Evolutionary conservation across 2,888 invertebrate genomes (phyloP), one percentile per base, ranked within the genome.

Genomic region (Tromatobia lineatoria): DNA sequence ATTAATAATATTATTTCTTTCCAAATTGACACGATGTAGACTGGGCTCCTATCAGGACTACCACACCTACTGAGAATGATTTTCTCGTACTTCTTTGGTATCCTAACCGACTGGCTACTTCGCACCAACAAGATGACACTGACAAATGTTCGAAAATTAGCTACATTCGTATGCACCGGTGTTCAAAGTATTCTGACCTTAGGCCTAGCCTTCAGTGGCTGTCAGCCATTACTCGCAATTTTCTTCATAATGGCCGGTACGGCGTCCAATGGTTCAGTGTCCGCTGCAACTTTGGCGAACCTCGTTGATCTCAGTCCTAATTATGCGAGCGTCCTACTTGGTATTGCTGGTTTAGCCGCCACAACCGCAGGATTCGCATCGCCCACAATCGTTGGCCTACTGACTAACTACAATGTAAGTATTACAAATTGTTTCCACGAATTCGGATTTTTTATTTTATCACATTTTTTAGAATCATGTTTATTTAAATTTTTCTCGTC

Each of bases 231-330:
- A 0, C 93, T 95, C 2, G 96, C 96, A 0, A 95, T 96, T 61
- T 89, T 95, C 2, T 95, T 96, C 86, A 93, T 96, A 85, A 95
- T 95, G 50, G 86, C 95, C n/a, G 96, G 96, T 0, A 95, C 95
- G 1, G 95, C 95, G 54, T 94, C 95, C 8, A 96, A 96, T 89
- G 97, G 97, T 0, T 95, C 96, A 0, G 95, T 96, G 1, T 96
- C 96, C 0, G 95, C 96, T 0, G 96, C 96, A 0, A 95, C 96
- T 0, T 92, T 96, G 45, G 95, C 96, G 3, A 95, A 95, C 74
- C 94, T 96, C 79, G 96, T 97, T 10, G 96, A 97, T 88, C 94
- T 96, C 67, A 95, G 96, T 79, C 96, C 96, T 0, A 96, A 96
- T 91, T 95, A 94, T 88, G 95, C 95, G 11, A 94, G 95, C 85